Evolutionary conservation across 2,888 invertebrate species (phyloP).

Genomic region (Amitus sp.): DNA sequence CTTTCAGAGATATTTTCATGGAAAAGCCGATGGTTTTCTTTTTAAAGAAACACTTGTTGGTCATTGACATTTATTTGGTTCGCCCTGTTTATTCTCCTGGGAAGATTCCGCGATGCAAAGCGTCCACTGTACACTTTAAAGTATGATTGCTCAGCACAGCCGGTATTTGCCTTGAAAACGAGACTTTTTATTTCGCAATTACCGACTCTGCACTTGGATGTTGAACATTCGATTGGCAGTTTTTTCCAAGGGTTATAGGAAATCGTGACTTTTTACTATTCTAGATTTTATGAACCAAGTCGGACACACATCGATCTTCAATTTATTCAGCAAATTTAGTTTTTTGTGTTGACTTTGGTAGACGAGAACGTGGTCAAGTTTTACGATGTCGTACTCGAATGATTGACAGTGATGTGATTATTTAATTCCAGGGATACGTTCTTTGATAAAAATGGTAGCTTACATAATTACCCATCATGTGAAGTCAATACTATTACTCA

Average conservation of each 20-base stretch:
- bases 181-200: slow-evolving; percentile 21
- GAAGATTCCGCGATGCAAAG: slow-evolving; percentile 18
- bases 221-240: slow-evolving; percentile 1
- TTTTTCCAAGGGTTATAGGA: not conserved
- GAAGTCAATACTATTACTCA: too few species aligned
- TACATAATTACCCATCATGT: too few species aligned
- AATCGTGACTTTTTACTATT: not conserved
- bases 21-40: too few species aligned
- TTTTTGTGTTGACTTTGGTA: too few species aligned
- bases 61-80: slow-evolving; percentile 13
- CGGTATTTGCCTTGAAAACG: slow-evolving; percentile 20
- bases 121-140: slow-evolving; percentile 13
- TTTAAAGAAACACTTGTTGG: too few species aligned
- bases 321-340: too few species aligned
- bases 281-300: not conserved
- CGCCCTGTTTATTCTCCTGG: slow-evolving; percentile 16
- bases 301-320: not conserved
- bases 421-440: too few species aligned
- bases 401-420: too few species aligned
- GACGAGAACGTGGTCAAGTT: too few species aligned
- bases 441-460: too few species aligned
- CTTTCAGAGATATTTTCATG: too few species aligned
- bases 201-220: slow-evolving; percentile 25
- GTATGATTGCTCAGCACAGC: slow-evolving; percentile 16
- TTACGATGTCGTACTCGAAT: too few species aligned